Conservation (phyloP, 2,888 invertebrate species). For the Selenia dentaria region DNA sequence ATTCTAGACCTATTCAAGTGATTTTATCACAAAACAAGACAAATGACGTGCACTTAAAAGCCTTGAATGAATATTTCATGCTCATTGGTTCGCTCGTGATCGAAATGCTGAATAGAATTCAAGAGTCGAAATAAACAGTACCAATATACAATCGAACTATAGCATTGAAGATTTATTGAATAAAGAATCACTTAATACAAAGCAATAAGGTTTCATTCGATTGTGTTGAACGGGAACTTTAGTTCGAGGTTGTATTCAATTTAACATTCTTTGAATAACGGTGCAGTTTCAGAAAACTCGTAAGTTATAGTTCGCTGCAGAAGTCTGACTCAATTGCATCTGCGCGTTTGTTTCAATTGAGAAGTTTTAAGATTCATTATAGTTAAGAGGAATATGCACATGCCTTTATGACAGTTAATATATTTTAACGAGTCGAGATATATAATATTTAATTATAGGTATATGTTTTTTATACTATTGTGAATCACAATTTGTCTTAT, state of each 20-base stretch:
- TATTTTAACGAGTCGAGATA: too few relatives aligned
- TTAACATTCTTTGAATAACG: constrained; percentile 21
- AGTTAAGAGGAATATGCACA: neutral
- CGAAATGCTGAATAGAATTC: constrained; percentile 20
- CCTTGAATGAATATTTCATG: constrained; percentile 25
- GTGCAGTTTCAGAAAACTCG: constrained; percentile 30
- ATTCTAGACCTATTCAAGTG: constrained; percentile 14
- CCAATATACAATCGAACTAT: constrained; percentile 13
- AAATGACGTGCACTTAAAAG: constrained; percentile 20
- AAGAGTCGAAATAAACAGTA: constrained; percentile 19
- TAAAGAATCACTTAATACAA: constrained; percentile 11
- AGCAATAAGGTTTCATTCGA: constrained; percentile 18
- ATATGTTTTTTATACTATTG: too few relatives aligned
- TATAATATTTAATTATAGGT: too few relatives aligned
- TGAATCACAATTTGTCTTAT: too few relatives aligned
- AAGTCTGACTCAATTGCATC: constrained; percentile 34
- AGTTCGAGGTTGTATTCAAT: constrained; percentile 24
- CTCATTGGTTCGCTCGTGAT: constrained; percentile 22
- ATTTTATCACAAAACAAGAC: constrained; percentile 24
- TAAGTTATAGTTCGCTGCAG: constrained; percentile 29
- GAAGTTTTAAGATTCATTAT: constrained; percentile 11
- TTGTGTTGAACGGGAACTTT: constrained; percentile 17
- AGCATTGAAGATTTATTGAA: constrained; percentile 13
- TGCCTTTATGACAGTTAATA: neutral
- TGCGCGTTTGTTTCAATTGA: constrained; percentile 28